These are phyloP conservation scores for Tauraco hartlaubi DNA, from an alignment of 2,797 vertebrate species.

Conservation along the genomic window DNA sequence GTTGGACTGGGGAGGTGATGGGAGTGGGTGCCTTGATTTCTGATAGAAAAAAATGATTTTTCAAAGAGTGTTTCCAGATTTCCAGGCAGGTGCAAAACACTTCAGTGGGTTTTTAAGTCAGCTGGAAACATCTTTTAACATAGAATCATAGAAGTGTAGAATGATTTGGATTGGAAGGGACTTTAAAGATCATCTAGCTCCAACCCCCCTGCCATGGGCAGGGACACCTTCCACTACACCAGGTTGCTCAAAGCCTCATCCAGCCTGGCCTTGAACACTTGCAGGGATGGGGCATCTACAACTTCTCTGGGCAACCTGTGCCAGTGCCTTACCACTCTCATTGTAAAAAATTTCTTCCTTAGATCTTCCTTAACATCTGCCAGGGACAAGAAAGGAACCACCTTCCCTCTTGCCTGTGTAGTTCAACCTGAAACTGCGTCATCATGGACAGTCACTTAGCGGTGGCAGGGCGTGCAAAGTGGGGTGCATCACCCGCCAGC, in stretches of 20 bases:
- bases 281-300: too few relatives aligned
- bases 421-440: neutral
- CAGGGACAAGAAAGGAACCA: neutral
- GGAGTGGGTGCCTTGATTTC: neutral
- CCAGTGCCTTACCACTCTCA: too few relatives aligned
- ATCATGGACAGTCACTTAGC: fast-evolving
- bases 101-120: neutral
- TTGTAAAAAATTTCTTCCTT: too few relatives aligned
- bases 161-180: too few relatives aligned
- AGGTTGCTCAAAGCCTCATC: too few relatives aligned
- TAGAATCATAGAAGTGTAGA: too few relatives aligned
- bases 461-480: neutral
- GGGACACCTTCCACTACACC: too few relatives aligned
- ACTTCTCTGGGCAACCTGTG: too few relatives aligned
- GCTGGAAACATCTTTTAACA: neutral
- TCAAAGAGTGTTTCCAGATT: neutral
- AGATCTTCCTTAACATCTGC: neutral
- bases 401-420: neutral
- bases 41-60: neutral
- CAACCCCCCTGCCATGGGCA: too few relatives aligned
- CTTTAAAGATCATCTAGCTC: too few relatives aligned
- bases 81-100: neutral
- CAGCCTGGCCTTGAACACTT: too few relatives aligned
- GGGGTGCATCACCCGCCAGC: neutral
- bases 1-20: neutral